Percentiles rank a stretch among this genome's conserved stretches.
phyloP scores from a whole-genome alignment of 2,888 invertebrate species.

The Scrobipalpa atriplicella region DNA sequence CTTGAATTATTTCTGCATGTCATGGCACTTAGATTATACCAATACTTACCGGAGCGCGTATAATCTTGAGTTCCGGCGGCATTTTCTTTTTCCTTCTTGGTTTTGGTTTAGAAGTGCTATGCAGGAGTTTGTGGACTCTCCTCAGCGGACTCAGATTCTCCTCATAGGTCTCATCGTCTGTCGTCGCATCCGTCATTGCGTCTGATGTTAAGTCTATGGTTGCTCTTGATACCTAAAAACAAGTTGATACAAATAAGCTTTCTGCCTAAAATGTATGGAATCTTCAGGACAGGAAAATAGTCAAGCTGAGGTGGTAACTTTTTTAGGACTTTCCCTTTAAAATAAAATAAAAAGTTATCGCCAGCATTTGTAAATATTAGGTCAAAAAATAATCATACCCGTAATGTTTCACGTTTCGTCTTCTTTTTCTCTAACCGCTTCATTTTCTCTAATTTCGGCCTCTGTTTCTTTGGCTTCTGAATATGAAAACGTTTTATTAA shows the following conservation, averaged over 20 bases:
- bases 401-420: slow-evolving; percentile 81
- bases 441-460: slow-evolving; percentile 71
- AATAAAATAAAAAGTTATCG: no score
- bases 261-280: no score
- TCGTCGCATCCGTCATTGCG: slow-evolving; percentile 85
- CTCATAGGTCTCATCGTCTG: slow-evolving; percentile 82
- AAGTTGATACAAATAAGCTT: neutral
- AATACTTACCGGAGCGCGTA: slow-evolving; percentile 67
- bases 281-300: no score
- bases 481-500: slow-evolving; percentile 35
- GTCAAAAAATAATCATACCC: slow-evolving; percentile 58
- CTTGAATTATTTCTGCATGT: no score
- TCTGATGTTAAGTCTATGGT: slow-evolving; percentile 85
- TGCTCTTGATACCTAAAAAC: slow-evolving; percentile 79
- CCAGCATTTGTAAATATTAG: neutral
- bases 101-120: slow-evolving; percentile 63
- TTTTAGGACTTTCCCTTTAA: no score
- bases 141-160: slow-evolving; percentile 74
- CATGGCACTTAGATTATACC: no score
- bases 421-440: slow-evolving; percentile 71
- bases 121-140: slow-evolving; percentile 69
- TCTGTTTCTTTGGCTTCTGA: slow-evolving; percentile 65
- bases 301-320: no score
- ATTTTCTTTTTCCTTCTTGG: slow-evolving; percentile 76
- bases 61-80: slow-evolving; percentile 79